Conservation (phyloP, 2,113 vertebrate species). For the Dissostichus mawsoni region DNA sequence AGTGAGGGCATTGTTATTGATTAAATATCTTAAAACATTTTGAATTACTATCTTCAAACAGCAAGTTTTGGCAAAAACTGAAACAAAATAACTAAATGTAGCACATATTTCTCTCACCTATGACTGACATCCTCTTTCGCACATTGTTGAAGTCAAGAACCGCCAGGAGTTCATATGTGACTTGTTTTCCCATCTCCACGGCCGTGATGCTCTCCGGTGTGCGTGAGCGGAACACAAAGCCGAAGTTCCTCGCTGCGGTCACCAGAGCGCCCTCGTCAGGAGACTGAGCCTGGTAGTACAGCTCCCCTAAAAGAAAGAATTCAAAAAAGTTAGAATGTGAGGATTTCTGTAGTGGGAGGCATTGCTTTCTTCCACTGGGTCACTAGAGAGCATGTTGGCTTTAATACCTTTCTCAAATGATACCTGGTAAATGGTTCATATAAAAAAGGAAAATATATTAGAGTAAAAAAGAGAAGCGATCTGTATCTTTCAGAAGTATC, state of each 20-base stretch:
- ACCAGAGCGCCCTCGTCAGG: constrained; percentile 97
- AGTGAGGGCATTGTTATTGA: not conserved
- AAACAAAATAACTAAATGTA: not conserved
- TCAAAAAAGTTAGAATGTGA: not conserved
- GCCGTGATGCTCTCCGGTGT: constrained; percentile 90
- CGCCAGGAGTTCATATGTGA: constrained; percentile 89
- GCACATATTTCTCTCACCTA: constrained; percentile 79
- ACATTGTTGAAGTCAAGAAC: constrained; percentile 95
- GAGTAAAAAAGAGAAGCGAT: not conserved
- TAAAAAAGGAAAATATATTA: not conserved
- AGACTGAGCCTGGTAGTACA: constrained; percentile 96
- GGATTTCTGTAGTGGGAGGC: not conserved
- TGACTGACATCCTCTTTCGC: constrained; percentile 97
- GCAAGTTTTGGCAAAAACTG: not conserved
- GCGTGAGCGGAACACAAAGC: constrained; percentile 93
- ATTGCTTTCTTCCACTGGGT: not conserved
- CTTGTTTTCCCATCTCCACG: constrained; percentile 88
- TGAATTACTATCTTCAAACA: not conserved
- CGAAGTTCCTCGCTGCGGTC: constrained; percentile 95
- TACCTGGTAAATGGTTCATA: not conserved
- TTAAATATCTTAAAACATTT: not conserved
- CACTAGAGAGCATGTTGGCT: not conserved
- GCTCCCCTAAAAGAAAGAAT: constrained; percentile 79
- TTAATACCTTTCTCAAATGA: not conserved
- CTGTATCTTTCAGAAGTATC: not conserved